Evolutionary conservation across 2,888 invertebrate genomes (phyloP), one percentile per base, ranked within the genome.

Genomic region (Dicyrtoma fusca): DNA sequence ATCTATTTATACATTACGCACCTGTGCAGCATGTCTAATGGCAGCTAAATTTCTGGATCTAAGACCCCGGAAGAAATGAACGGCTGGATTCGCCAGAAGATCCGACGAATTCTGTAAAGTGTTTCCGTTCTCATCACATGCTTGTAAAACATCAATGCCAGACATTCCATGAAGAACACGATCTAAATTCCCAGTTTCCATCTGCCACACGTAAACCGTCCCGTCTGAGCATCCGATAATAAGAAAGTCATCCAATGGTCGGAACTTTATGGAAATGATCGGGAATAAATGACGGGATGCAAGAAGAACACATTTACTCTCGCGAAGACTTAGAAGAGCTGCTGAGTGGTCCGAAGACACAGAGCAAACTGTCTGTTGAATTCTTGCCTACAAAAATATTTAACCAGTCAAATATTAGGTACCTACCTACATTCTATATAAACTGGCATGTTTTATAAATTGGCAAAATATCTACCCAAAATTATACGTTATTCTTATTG

Each of bases 161-260:
- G 94, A 90, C 85, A 97, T 92, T 61, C 95, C 97, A 83, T 97
- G 95, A 0, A 97, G 86, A 11, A 99, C 97, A 64, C 98, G 88
- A 84, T 99, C 98, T 81, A 99, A 85, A 83, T 97, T 77, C 86
- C 88, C 88, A 1, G 98, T 99, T 85, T 99, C 99, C 97, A 99
- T 98, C 87, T 99, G 98, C 99, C 99, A 99, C 0, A 99, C 96
- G 84, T 97, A 97, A 1, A 98, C 97, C 0, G 97, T 95, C 1
- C 97, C 97, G 84, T 99, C 98, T 8, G 95, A 93, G 84, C 97
- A 97, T 0, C 95, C 95, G 19, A 98, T 95, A 78, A 97, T 92
- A 88, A 99, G 92, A 83, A 97, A 99, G 84, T 99, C 99, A 82
- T 99, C 98, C 1, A 95, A 87, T 0, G 98, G 97, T 55, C 97